Base-by-base conservation (phyloP, 1,140 invertebrate species). In the Neodiprion fabricii region DNA sequence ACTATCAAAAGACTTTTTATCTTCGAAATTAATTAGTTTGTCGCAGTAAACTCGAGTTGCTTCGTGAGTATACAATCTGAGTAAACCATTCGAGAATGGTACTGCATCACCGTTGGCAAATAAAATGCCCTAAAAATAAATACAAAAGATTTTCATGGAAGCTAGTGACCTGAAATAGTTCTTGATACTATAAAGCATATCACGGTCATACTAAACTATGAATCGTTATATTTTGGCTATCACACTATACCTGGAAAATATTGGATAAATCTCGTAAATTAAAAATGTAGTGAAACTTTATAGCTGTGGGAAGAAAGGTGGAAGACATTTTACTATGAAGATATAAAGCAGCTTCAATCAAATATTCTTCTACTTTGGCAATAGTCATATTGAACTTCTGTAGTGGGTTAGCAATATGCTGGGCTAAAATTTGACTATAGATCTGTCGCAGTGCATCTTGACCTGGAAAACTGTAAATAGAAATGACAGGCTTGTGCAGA, bases 261-360 rank as follows among this genome's bases (percentile, higher is more conserved):
- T 98, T 98, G 3, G 96, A 96, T 7, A 98, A 88, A 86, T 99
- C 97, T 76, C 97, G 89, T 49, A 99, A 87, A 87, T 98, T 99
- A 86, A 98, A 98, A 69, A 95, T 91, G 81, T 99, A 99, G 87
- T 98, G 97, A 85, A 98, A 99, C 86, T 98, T 98, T 50, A 96
- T 90, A 9, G 96, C 97, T 0, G 97, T 98, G 7, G 97, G 97
- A 68, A 98, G 87, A 87, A 98, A 98, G 0, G 90, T 92, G 1
- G 91, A 80, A 0, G 92, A 84, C 0, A 98, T 90, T 85, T 94
- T 95, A n/a, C 89, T 87, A 83, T 98, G 97, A 1, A 98, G 87
- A 7, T 88, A 85, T 5, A 98, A 85, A 0, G 96, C 95, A 3
- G 93, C 90, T 17, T 91, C 86, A 0, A 98, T 92, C 12, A 98